Evolutionary conservation across 2,888 invertebrate species (phyloP).

Genomic region (Conchocele bisecta): DNA sequence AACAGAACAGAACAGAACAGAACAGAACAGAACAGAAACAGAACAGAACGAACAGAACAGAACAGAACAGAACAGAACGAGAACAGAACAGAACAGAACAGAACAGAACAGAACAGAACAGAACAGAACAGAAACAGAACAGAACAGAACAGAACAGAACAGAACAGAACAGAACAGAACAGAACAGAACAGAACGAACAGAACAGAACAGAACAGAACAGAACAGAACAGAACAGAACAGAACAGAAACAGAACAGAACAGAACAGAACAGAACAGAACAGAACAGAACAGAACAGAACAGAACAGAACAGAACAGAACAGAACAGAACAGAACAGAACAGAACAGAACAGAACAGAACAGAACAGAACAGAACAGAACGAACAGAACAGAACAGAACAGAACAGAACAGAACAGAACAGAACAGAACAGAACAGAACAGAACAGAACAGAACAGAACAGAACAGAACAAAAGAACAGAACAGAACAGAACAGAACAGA

Average conservation of each 20-base stretch:
- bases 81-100: not conserved
- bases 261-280: not conserved
- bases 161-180: slow-evolving; percentile 4
- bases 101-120: not conserved
- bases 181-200: not conserved
- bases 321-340: slow-evolving; percentile 6
- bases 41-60: too few relatives aligned
- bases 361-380: too few relatives aligned
- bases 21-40: too few relatives aligned
- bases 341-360: not conserved
- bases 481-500: slow-evolving; percentile 6
- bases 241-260: too few relatives aligned
- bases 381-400: too few relatives aligned
- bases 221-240: not conserved
- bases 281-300: not conserved
- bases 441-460: not conserved
- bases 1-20: too few relatives aligned
- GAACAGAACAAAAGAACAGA: not conserved
- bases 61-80: too few relatives aligned
- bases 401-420: slow-evolving; percentile 2
- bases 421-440: slow-evolving; percentile 1
- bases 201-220: too few relatives aligned
- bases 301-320: not conserved
- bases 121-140: too few relatives aligned
- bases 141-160: slow-evolving; percentile 6